A percentile compares a stretch with the other conserved stretches of the same genome.
Conservation (phyloP, 1,140 invertebrate species). For the Zaprionus africanus region DNA sequence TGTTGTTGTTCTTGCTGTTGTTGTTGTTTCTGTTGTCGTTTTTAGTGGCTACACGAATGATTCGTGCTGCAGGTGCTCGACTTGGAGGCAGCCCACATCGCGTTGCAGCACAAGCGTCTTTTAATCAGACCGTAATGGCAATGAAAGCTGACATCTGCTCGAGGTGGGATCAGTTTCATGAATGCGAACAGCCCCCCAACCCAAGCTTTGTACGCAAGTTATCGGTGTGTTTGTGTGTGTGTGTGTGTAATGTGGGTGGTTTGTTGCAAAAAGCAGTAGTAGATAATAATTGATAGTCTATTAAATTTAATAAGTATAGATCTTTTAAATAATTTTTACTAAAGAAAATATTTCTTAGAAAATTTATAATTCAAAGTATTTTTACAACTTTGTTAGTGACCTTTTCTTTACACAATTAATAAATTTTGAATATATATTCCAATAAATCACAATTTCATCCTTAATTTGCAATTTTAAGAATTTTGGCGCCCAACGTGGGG, state of each 20-base stretch:
- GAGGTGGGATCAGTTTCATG: slow-evolving; percentile 8
- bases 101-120: slow-evolving; percentile 50
- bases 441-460: no score
- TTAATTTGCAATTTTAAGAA: no score
- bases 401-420: no score
- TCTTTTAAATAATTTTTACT: no score
- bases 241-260: background rate
- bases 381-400: no score
- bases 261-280: background rate
- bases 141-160: slow-evolving; percentile 67
- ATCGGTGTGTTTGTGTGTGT: background rate
- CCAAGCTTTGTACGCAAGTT: background rate
- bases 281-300: no score
- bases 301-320: no score
- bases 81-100: background rate
- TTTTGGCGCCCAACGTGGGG: no score
- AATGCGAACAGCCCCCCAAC: background rate
- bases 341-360: background rate
- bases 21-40: slow-evolving; percentile 26
- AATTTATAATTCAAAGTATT: background rate
- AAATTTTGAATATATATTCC: no score
- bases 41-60: slow-evolving; percentile 36
- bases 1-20: slow-evolving; percentile 11
- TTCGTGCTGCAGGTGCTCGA: slow-evolving; percentile 18
- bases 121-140: slow-evolving; percentile 70